These are phyloP conservation scores for Sibirionetta formosa DNA, from an alignment of 2,797 vertebrate genomes.

Conservation along the genomic window DNA sequence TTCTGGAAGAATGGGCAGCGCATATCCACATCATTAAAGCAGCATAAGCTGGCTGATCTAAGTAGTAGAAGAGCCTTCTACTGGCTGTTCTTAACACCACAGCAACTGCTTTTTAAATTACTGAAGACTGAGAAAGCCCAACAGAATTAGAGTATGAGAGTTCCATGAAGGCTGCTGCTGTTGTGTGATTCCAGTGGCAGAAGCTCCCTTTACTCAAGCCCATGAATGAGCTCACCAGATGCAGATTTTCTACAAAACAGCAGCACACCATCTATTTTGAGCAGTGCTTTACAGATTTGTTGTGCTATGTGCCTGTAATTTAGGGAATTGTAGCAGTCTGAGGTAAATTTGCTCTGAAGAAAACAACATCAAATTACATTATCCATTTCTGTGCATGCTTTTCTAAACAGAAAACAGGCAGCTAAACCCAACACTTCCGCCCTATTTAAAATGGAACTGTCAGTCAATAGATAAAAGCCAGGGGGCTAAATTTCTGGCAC, in stretches of 20 bases:
- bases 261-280: background rate
- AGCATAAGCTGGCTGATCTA: background rate
- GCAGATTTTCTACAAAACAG: background rate
- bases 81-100: background rate
- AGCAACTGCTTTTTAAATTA: background rate
- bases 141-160: background rate
- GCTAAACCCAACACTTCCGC: fast-evolving
- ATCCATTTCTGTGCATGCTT: background rate
- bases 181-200: background rate
- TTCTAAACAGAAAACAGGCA: background rate
- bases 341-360: background rate
- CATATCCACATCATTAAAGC: background rate
- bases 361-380: background rate
- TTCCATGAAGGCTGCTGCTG: background rate
- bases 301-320: background rate
- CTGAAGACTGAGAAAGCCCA: background rate
- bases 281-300: background rate
- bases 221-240: background rate
- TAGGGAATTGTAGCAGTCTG: background rate
- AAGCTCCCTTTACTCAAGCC: background rate
- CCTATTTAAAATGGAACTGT: background rate
- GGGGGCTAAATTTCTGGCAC: background rate
- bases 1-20: background rate
- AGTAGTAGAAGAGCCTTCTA: background rate
- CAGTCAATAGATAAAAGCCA: background rate